Evolutionary conservation across 2,888 invertebrate species (phyloP).

Genomic region (Eupsilia transversa): DNA sequence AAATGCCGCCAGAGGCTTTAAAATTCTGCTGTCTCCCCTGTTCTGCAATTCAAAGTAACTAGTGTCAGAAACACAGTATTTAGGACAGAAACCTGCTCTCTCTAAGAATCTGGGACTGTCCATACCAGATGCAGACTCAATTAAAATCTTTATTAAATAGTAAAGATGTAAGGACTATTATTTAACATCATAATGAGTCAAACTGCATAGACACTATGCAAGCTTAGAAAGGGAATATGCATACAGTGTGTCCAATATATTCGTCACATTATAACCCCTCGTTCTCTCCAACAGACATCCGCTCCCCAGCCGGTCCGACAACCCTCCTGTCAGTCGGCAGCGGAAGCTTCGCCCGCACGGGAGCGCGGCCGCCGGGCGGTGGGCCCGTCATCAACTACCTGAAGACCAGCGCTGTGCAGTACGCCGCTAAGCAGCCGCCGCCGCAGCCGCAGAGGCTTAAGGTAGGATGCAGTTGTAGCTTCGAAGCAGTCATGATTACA

Average conservation of each 20-base stretch:
- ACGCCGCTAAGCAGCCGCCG: slow-evolving; percentile 79
- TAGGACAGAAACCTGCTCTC: not conserved
- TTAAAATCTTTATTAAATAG: not conserved
- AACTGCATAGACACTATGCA: not conserved
- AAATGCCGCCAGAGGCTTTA: too few relatives aligned
- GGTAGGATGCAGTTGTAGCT: slow-evolving; percentile 59
- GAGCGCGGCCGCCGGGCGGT: slow-evolving; percentile 74
- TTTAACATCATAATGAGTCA: not conserved
- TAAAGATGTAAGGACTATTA: not conserved
- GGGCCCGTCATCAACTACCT: slow-evolving; percentile 88
- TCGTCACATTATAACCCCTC: not conserved
- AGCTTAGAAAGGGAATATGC: not conserved
- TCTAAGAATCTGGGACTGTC: not conserved
- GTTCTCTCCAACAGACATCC: slow-evolving; percentile 37
- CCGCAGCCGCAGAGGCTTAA: slow-evolving; percentile 82
- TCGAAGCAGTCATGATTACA: too few relatives aligned
- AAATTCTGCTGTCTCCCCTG: too few relatives aligned
- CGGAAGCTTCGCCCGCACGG: slow-evolving; percentile 81
- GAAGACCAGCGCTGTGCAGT: slow-evolving; percentile 84
- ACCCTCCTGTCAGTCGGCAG: slow-evolving; percentile 88
- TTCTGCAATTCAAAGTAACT: not conserved
- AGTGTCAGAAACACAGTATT: too few relatives aligned
- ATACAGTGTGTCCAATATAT: not conserved
- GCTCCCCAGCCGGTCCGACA: slow-evolving; percentile 77
- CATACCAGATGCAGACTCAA: not conserved